A percentile compares a stretch with the other conserved stretches of the same genome.
These are phyloP conservation scores for Drosophila jambulina DNA, from an alignment of 1,140 invertebrate species.

Conservation along the genomic window DNA sequence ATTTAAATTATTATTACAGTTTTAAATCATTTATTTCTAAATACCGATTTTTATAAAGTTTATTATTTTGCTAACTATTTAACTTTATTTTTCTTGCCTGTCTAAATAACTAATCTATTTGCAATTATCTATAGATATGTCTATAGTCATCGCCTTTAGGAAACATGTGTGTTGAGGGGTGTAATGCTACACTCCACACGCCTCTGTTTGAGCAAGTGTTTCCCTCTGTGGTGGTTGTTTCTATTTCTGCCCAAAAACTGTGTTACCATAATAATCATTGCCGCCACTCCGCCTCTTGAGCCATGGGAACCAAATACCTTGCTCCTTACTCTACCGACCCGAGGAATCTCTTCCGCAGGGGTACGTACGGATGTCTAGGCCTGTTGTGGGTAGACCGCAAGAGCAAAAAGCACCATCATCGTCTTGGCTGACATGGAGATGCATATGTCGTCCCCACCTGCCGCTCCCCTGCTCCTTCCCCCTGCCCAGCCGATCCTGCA, in stretches of 20 bases:
- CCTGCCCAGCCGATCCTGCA: conserved; percentile 19
- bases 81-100: background rate
- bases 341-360: conserved; percentile 18
- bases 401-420: conserved; percentile 32
- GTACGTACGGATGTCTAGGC: background rate
- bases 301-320: conserved; percentile 48
- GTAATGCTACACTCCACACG: conserved; percentile 20
- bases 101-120: background rate
- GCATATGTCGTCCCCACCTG: conserved; percentile 26
- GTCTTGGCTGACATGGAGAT: conserved; percentile 47
- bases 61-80: background rate
- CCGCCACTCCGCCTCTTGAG: background rate
- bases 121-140: background rate
- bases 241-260: conserved; percentile 39
- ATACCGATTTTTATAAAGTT: background rate
- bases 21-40: background rate
- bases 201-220: conserved; percentile 39
- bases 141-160: conserved; percentile 2
- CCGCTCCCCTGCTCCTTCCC: background rate
- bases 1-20: no score
- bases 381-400: conserved; percentile 44
- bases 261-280: conserved; percentile 37
- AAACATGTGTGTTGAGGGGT: conserved; percentile 1
- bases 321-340: conserved; percentile 10
- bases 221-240: conserved; percentile 22